Base-by-base conservation (phyloP, 2,888 invertebrate genomes). In the Dermolepida albohirtum region DNA sequence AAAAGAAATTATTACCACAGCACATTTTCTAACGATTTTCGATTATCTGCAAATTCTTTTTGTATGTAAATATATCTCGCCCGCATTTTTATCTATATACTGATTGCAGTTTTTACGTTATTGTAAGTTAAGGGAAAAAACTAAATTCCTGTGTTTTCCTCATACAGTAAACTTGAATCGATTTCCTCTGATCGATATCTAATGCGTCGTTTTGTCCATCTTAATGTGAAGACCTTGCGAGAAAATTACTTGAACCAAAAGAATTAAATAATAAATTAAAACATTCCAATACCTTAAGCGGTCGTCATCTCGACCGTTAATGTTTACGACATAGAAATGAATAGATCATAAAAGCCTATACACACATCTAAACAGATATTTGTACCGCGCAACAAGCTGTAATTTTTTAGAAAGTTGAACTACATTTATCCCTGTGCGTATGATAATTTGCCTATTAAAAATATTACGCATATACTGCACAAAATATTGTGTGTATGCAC, bases 151-250 rank as follows among this genome's bases (percentile, higher is more conserved):
- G 1, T 1, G 34, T 34, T 34, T 34, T 34, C 34, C 34, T 34
- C 34, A 34, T 34, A 5, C 8, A 34, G 6, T 34, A 34, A 34
- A 34, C 34, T 10, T 34, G 34, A 34, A 78, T 78, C 78, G 2
- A 47, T 39, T 77, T 73, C 71, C 74, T 73, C 70, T 16, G 41
- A 44, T 51, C 17, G 55, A 57, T 69, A 63, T 69, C 69, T 68
- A 6, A 34, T 55, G n/a, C 70, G 68, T 69, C 17, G 5, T 12
- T 57, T 55, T 27, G 22, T 44, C 17, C 57, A 22, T 44, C 8
- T 29, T 29, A 27, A 57, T 44, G 43, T 29, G 44, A 44, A 44
- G 57, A 57, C 57, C 57, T 57, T 57, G 57, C 27, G 29, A 44
- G 57, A 57, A 17, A 16, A 43, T 57, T 11, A 34, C 27, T 41